Evolutionary conservation across 2,888 invertebrate species (phyloP).

Genomic region (Mylabris sibirica): DNA sequence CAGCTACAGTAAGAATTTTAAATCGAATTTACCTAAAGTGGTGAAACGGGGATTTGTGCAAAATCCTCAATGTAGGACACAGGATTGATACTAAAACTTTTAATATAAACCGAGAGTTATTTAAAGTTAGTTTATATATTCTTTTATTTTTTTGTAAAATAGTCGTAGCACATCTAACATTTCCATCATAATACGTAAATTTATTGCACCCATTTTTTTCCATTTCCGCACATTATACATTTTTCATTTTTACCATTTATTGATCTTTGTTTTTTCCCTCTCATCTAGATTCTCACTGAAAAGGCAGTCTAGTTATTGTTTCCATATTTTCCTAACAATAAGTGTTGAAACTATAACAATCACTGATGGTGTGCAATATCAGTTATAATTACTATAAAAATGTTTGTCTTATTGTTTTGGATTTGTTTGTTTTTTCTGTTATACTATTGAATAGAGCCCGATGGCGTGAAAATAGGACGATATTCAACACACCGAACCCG

Average conservation of each 20-base stretch:
- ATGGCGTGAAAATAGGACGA: constrained; percentile 90
- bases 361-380: background rate
- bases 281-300: background rate
- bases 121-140: no score
- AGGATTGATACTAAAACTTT: no score
- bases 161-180: no score
- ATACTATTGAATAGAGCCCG: constrained; percentile 74
- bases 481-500: constrained; percentile 94
- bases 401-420: background rate
- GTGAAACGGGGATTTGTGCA: no score
- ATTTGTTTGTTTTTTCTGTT: background rate
- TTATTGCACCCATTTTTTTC: background rate
- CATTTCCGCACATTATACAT: background rate
- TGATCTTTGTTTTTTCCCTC: background rate
- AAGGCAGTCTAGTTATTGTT: background rate
- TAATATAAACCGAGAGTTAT: no score
- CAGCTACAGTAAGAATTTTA: no score
- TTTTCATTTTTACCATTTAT: background rate
- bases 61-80: no score
- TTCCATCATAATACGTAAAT: background rate
- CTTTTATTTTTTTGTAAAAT: no score
- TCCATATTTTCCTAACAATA: no score
- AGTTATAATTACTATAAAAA: background rate
- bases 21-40: no score
- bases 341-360: background rate